Evolutionary conservation across 2,888 invertebrate species (phyloP).

Genomic region (Dysmachus trigonus): DNA sequence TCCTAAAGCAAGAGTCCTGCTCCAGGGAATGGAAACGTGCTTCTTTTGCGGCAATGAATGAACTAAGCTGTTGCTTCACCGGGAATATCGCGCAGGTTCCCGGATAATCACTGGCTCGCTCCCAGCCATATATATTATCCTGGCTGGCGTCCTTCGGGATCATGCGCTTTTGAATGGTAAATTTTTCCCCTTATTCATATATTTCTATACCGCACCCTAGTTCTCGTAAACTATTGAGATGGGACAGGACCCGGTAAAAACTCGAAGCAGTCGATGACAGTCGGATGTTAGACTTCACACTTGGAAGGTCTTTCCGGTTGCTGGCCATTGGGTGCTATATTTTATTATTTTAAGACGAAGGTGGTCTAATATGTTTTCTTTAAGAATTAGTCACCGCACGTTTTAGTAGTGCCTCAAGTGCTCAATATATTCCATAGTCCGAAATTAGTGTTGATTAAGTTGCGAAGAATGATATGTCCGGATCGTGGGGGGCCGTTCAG

Average conservation of each 20-base stretch:
- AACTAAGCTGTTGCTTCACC: slow-evolving; percentile 27
- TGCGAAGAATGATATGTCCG: neutral
- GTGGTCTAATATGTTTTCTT: neutral
- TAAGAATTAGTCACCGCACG: neutral
- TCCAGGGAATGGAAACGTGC: slow-evolving; percentile 34
- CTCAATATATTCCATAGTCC: neutral
- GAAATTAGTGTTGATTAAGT: slow-evolving; percentile 11
- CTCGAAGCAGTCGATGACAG: slow-evolving; percentile 40
- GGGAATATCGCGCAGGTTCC: slow-evolving; percentile 9
- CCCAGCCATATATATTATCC: neutral
- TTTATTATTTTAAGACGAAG: neutral
- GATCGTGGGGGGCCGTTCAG: neutral
- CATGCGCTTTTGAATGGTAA: neutral
- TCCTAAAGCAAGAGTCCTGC: neutral
- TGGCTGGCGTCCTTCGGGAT: neutral
- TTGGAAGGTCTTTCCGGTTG: slow-evolving; percentile 29
- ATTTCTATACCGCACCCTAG: slow-evolving; percentile 27
- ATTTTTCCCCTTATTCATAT: neutral
- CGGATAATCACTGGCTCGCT: slow-evolving; percentile 14
- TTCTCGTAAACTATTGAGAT: neutral
- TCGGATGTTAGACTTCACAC: slow-evolving; percentile 39
- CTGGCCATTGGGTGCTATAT: neutral
- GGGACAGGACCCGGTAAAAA: slow-evolving; percentile 28
- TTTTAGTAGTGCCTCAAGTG: slow-evolving; percentile 20
- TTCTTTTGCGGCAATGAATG: slow-evolving; percentile 32